Evolutionary conservation across 2,113 vertebrate species (phyloP).

Genomic region (Rhea pennata): DNA sequence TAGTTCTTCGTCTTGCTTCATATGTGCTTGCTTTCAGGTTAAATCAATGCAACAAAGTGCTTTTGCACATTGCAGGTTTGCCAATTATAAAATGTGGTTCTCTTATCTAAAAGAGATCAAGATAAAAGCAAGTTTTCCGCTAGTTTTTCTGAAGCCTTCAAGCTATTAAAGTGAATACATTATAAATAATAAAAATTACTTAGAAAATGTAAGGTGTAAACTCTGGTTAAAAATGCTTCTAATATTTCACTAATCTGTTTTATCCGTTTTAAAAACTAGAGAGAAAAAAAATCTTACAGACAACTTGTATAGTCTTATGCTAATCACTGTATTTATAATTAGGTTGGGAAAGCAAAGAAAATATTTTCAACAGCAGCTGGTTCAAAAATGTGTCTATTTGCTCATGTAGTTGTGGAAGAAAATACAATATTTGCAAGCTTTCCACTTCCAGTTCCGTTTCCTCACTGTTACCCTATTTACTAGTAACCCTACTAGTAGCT

Average conservation of each 20-base stretch:
- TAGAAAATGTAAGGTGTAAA: background rate
- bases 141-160: background rate
- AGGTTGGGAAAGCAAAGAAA: background rate
- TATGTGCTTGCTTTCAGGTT: background rate
- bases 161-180: background rate
- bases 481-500: background rate
- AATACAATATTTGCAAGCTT: background rate
- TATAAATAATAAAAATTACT: background rate
- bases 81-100: background rate
- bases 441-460: background rate
- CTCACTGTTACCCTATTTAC: background rate
- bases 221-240: background rate
- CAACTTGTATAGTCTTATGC: background rate
- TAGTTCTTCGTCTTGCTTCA: constrained; percentile 14
- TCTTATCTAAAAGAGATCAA: background rate
- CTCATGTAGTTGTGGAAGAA: background rate
- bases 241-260: background rate
- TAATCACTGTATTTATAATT: background rate
- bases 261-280: background rate
- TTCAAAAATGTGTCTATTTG: background rate
- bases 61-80: background rate
- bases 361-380: background rate
- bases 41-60: background rate
- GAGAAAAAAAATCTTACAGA: background rate
- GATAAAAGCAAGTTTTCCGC: background rate